Evolutionary conservation across 2,797 vertebrate species (phyloP).

Genomic region (Sarcophilus harrisii): DNA sequence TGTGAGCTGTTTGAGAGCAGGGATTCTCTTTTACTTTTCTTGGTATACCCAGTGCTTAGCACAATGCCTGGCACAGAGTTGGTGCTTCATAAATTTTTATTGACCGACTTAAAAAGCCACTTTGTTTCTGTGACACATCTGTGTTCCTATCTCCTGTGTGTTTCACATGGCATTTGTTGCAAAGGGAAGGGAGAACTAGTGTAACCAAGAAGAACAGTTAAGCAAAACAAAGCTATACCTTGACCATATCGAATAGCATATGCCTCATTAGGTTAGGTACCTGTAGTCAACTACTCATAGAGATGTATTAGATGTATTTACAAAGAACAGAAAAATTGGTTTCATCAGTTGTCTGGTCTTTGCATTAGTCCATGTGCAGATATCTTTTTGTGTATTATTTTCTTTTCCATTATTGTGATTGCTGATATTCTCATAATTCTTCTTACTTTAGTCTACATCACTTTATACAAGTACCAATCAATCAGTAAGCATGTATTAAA

Average conservation of each 20-base stretch:
- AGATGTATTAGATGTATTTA: background rate
- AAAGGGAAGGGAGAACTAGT: background rate
- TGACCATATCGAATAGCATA: background rate
- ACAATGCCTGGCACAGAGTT: background rate
- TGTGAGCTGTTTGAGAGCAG: background rate
- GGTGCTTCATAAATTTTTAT: background rate
- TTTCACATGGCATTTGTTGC: background rate
- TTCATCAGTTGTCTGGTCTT: background rate
- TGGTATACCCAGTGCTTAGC: background rate
- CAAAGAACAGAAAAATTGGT: background rate
- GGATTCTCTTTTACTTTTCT: background rate
- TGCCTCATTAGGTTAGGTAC: background rate
- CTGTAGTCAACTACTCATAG: background rate
- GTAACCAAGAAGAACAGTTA: background rate
- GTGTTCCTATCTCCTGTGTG: background rate
- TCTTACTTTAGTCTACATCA: background rate
- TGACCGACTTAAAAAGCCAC: background rate
- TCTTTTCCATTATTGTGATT: background rate
- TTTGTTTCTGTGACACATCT: background rate
- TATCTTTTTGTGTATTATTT: background rate
- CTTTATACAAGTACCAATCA: background rate
- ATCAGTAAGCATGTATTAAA: background rate
- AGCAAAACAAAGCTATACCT: background rate
- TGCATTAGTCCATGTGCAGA: background rate
- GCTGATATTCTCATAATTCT: background rate